Evolutionary conservation across 2,797 vertebrate genomes (phyloP).

Genomic region (Spheniscus humboldti): DNA sequence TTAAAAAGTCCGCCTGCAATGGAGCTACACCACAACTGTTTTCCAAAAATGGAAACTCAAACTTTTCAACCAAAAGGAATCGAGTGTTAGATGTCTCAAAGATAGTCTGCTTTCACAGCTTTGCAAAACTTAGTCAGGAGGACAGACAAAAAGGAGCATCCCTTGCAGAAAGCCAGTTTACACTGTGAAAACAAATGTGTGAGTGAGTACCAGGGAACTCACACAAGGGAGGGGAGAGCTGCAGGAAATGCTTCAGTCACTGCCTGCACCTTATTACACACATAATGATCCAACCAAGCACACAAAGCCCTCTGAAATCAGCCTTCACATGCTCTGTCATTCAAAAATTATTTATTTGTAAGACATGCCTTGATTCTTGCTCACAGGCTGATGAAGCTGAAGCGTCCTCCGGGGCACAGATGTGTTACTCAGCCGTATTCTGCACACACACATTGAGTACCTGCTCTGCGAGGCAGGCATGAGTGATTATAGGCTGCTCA

Average conservation of each 20-base stretch:
- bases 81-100: not conserved
- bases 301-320: slow-evolving; percentile 2
- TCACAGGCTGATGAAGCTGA: not conserved
- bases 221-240: not conserved
- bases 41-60: not conserved
- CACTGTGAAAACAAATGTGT: not conserved
- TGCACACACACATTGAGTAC: not conserved
- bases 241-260: not conserved
- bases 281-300: not conserved
- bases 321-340: not conserved
- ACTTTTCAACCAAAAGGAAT: not conserved
- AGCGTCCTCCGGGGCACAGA: not conserved
- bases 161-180: not conserved
- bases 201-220: not conserved
- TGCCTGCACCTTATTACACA: not conserved
- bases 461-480: not conserved
- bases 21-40: not conserved
- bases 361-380: not conserved
- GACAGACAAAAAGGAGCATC: not conserved
- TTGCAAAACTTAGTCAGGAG: not conserved
- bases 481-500: not conserved
- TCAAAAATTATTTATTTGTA: not conserved
- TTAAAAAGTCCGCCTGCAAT: not conserved
- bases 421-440: not conserved
- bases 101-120: not conserved